phyloP scores from a whole-genome alignment of 2,888 invertebrate genomes.

The Perizoma flavofasciatum region DNA sequence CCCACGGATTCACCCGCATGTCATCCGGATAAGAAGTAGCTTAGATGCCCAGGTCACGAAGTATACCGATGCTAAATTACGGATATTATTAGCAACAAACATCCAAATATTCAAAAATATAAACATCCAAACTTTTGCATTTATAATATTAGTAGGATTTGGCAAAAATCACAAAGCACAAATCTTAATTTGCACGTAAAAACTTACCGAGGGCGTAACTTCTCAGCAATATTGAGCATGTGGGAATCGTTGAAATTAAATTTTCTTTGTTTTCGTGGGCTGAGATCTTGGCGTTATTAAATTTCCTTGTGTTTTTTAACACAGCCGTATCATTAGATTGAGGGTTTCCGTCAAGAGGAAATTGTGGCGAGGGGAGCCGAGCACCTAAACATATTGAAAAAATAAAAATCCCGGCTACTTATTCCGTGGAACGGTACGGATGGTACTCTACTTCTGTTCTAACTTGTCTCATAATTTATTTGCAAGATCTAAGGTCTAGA shows the following conservation, averaged over 20 bases:
- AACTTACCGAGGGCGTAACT: conserved; percentile 61
- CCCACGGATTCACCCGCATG: too few species aligned
- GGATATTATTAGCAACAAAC: too few species aligned
- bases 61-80: too few species aligned
- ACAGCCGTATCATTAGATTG: conserved; percentile 84
- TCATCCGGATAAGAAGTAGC: too few species aligned
- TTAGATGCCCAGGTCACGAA: too few species aligned
- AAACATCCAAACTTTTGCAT: not conserved
- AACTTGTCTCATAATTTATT: not conserved
- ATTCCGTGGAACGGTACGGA: conserved; percentile 46
- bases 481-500: too few species aligned
- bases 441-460: conserved; percentile 57
- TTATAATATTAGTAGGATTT: not conserved
- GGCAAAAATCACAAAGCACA: not conserved
- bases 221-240: conserved; percentile 80
- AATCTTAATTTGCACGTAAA: conserved; percentile 63
- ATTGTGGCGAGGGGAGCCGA: conserved; percentile 80
- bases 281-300: conserved; percentile 80
- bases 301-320: conserved; percentile 85
- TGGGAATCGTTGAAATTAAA: conserved; percentile 83
- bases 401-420: conserved; percentile 82
- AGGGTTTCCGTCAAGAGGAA: conserved; percentile 84
- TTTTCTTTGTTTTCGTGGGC: conserved; percentile 80
- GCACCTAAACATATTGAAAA: conserved; percentile 83
- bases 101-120: too few species aligned